Base-by-base conservation (phyloP, 2,888 invertebrate species). In the Synergus umbraculus region DNA sequence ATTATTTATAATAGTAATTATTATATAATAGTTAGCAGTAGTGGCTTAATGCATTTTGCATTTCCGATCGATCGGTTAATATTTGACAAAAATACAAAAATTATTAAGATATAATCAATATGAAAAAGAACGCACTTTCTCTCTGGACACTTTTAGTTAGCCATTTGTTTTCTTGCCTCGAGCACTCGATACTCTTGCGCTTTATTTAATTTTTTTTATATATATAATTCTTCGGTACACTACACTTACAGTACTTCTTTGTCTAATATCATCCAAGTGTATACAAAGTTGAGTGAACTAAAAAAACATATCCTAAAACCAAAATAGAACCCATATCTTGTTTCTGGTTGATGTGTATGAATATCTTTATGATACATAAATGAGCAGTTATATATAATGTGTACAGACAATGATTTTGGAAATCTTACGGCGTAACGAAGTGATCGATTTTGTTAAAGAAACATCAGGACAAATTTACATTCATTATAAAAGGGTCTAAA, bases 71-170 rank as follows among this genome's bases (percentile, higher is more conserved):
- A 84, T 89, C 84, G 88, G 86, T 90, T 90, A 90, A 89, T 90
- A 89, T 88, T 88, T 90, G 89, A 88, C 87, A 89, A 90, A 90
- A 90, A 90, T 89, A 90, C 89, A 90, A 90, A 90, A 90, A 90
- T 89, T 88, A 90, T 90, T 88, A 89, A 89, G 87, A 84, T 89
- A 88, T 90, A 87, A 88, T 88, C 86, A 86, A 87, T 86, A 87
- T 84, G 86, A 88, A 86, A 87, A 88, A 85, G 85, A 88, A 90
- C 87, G 85, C 82, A 82, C 81, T 84, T 82, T 76, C 82, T 85
- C 83, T 85, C 80, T 76, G 76, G 86, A 85, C 78, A 67, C 43
- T 69, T 67, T 76, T 18, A 49, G 37, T 65, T 54, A 66, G 41
- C 54, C 46, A 66, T 77, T 76, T 78, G 22, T 81, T 67, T 77